Percentiles rank a stretch among this genome's conserved stretches.
Evolutionary conservation across 1,140 invertebrate species (phyloP).

Genomic region (Cherax destructor): DNA sequence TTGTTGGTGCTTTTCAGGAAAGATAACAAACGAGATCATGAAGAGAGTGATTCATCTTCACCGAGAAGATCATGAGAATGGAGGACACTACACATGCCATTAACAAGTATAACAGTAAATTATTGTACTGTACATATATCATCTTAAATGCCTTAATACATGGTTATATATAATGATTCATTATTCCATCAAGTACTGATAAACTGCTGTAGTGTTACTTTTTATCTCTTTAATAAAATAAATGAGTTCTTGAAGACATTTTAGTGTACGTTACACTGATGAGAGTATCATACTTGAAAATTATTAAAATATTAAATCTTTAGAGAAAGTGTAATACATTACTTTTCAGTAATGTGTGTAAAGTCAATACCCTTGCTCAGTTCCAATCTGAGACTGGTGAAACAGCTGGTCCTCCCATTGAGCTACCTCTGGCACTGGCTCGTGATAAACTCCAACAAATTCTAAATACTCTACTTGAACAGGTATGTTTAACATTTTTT

Average conservation of each 20-base stretch:
- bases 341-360: background rate
- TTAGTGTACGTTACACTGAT: too few relatives aligned
- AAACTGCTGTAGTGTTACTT: too few relatives aligned
- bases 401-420: slow-evolving; percentile 86
- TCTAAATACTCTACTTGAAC: slow-evolving; percentile 91
- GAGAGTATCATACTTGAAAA: too few relatives aligned
- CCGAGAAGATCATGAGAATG: slow-evolving; percentile 16
- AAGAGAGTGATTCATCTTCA: slow-evolving; percentile 6
- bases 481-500: slow-evolving; percentile 77
- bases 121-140: background rate
- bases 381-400: slow-evolving; percentile 94
- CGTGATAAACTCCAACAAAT: slow-evolving; percentile 90
- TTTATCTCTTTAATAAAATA: too few relatives aligned
- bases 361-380: slow-evolving; percentile 78
- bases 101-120: background rate
- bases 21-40: slow-evolving; percentile 35
- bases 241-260: too few relatives aligned
- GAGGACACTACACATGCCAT: background rate
- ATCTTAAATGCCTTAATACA: too few relatives aligned
- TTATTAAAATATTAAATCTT: too few relatives aligned
- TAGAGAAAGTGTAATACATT: background rate
- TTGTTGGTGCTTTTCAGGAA: slow-evolving; percentile 2
- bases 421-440: slow-evolving; percentile 86
- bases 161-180: too few relatives aligned
- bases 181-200: too few relatives aligned